Evolutionary conservation across 2,888 invertebrate species (phyloP).

Genomic region (Dinocampus coccinellae): DNA sequence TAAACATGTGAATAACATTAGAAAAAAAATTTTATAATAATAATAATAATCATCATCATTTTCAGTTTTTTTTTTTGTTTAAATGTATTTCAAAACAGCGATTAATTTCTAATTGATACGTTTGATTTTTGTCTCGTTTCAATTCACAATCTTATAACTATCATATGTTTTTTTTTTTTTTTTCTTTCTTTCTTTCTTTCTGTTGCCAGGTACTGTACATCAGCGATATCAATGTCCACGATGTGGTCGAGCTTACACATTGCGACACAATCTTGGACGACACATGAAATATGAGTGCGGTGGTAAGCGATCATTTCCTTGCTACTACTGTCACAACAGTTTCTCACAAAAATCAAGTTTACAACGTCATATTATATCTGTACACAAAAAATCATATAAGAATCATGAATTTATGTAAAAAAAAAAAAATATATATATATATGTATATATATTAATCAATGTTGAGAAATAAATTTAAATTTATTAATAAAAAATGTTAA

Average conservation of each 20-base stretch:
- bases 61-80: no score
- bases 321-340: slow-evolving; percentile 60
- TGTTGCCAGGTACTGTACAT: slow-evolving; percentile 50
- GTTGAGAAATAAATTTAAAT: no score
- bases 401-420: not conserved
- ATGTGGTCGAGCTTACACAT: slow-evolving; percentile 57
- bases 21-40: not conserved
- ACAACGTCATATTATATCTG: slow-evolving; percentile 62
- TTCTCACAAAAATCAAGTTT: slow-evolving; percentile 65
- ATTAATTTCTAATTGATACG: not conserved
- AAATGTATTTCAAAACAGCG: no score
- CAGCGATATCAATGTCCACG: slow-evolving; percentile 51
- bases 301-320: slow-evolving; percentile 62
- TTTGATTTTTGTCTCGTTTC: not conserved
- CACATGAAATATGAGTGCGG: slow-evolving; percentile 67
- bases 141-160: slow-evolving; percentile 6
- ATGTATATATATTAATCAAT: no score
- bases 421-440: not conserved
- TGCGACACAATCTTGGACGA: slow-evolving; percentile 55
- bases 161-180: not conserved
- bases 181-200: slow-evolving; percentile 46
- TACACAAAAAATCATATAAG: slow-evolving; percentile 56
- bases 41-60: not conserved
- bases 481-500: no score
- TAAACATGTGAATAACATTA: not conserved